Percentiles rank a stretch among this genome's conserved stretches.
Conservation (phyloP, 1,140 invertebrate species). For the Lysiphlebus fabarum region DNA sequence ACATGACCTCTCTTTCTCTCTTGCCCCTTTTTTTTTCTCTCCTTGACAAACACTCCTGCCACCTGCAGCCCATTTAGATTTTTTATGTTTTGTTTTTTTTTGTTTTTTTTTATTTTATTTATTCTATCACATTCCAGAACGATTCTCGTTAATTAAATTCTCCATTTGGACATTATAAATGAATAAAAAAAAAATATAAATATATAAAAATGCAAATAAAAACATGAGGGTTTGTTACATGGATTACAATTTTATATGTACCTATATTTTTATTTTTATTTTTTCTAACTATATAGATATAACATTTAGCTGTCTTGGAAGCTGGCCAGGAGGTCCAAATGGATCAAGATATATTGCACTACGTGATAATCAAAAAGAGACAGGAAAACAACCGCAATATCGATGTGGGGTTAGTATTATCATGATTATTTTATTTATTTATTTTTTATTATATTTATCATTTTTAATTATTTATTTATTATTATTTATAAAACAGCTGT, state of each 20-base stretch:
- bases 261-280: conserved; percentile 12
- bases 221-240: no score
- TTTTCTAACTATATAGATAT: conserved; percentile 54
- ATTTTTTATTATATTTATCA: background rate
- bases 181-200: no score
- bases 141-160: no score
- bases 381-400: conserved; percentile 59
- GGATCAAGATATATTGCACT: conserved; percentile 63
- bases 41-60: no score
- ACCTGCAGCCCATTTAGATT: no score
- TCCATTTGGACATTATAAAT: no score
- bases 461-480: background rate
- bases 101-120: no score
- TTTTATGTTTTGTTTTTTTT: no score
- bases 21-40: no score
- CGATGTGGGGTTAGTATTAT: conserved; percentile 67
- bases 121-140: no score
- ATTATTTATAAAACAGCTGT: conserved; percentile 54
- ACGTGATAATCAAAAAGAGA: conserved; percentile 56
- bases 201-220: no score
- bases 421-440: conserved; percentile 19
- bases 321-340: conserved; percentile 60
- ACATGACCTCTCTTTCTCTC: no score
- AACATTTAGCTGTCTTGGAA: conserved; percentile 67
- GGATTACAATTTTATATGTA: background rate